phyloP scores from a whole-genome alignment of 1,140 invertebrate genomes.

The Solenopsis invicta region DNA sequence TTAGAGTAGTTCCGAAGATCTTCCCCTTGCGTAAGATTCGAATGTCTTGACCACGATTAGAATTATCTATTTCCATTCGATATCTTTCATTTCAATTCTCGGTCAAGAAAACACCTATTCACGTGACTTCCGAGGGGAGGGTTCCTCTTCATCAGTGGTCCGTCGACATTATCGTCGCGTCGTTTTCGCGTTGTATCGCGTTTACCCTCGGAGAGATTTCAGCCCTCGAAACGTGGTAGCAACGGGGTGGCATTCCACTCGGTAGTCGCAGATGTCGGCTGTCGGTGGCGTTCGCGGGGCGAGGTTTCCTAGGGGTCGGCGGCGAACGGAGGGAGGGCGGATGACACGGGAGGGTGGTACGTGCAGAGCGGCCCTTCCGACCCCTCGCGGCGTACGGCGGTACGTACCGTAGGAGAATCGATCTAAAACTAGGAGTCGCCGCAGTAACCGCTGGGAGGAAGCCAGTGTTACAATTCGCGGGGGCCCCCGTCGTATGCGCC shows the following conservation, averaged over 20 bases:
- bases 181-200: background rate
- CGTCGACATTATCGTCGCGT: background rate
- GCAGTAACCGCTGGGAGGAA: slow-evolving; percentile 85
- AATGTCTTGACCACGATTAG: background rate
- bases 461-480: slow-evolving; percentile 84
- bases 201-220: slow-evolving; percentile 28
- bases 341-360: slow-evolving; percentile 60
- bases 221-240: background rate
- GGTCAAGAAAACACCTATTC: slow-evolving; percentile 35
- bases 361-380: slow-evolving; percentile 65
- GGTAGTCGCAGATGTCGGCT: slow-evolving; percentile 62
- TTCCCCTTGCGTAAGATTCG: background rate
- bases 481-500: slow-evolving; percentile 77
- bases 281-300: slow-evolving; percentile 71
- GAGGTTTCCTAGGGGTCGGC: slow-evolving; percentile 72
- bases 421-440: slow-evolving; percentile 87
- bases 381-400: slow-evolving; percentile 72
- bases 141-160: background rate
- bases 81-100: slow-evolving; percentile 7
- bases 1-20: too few relatives aligned
- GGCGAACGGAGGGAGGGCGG: slow-evolving; percentile 55
- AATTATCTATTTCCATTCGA: background rate
- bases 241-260: slow-evolving; percentile 34
- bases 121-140: background rate
- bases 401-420: slow-evolving; percentile 84